Conservation (phyloP, 1,140 invertebrate species). For the Neodiprion virginianus region DNA sequence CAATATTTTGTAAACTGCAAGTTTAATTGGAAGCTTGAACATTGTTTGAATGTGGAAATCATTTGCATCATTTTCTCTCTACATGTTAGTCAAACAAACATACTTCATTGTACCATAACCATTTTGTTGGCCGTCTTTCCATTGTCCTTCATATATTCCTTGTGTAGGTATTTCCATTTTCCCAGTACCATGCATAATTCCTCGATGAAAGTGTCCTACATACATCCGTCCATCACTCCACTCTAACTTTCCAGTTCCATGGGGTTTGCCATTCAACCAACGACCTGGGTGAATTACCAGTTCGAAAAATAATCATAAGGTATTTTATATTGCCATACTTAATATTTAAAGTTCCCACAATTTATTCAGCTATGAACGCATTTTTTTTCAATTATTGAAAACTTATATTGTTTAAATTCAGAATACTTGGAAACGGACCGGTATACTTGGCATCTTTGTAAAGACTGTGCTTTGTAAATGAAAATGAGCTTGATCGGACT, state of each 20-base stretch:
- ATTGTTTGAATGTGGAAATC: too few relatives aligned
- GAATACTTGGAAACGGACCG: conserved; percentile 44
- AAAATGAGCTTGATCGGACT: conserved; percentile 73
- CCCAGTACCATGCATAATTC: conserved; percentile 76
- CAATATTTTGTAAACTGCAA: too few relatives aligned
- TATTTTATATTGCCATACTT: background rate
- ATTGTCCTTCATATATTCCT: conserved; percentile 81
- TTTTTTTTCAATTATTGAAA: too few relatives aligned
- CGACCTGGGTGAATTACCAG: conserved; percentile 59
- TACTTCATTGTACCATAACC: conserved; percentile 81
- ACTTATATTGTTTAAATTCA: too few relatives aligned
- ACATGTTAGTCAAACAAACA: conserved; percentile 32
- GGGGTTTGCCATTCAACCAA: conserved; percentile 82
- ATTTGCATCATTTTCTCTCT: conserved; percentile 47
- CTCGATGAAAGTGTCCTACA: conserved; percentile 79
- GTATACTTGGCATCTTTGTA: conserved; percentile 81
- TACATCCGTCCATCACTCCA: conserved; percentile 84
- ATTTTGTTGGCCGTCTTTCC: conserved; percentile 84
- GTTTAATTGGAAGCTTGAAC: too few relatives aligned
- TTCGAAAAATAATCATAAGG: conserved; percentile 8
- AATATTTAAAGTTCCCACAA: background rate
- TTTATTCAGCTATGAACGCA: background rate
- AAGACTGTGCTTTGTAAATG: conserved; percentile 74
- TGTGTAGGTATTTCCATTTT: conserved; percentile 70
- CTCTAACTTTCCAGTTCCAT: conserved; percentile 81